phyloP scores from a whole-genome alignment of 1,140 invertebrate genomes.

The Akabosia matsudoensis region DNA sequence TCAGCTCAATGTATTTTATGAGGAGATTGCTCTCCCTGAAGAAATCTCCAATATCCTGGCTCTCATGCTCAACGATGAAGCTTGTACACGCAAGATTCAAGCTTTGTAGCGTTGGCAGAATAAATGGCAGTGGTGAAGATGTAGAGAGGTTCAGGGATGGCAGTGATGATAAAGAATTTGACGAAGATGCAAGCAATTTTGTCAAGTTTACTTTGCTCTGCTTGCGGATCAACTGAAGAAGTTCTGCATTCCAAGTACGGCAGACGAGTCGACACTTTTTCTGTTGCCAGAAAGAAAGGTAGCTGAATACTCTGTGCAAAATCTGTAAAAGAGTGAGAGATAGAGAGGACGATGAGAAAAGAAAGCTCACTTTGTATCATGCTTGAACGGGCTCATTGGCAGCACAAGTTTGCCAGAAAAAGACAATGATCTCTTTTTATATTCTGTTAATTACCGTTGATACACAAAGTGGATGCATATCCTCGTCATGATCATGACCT shows the following conservation, averaged over 20 bases:
- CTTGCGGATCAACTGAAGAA: constrained; percentile 12
- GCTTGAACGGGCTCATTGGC: not conserved
- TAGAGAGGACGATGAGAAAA: not conserved
- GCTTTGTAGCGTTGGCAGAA: constrained; percentile 16
- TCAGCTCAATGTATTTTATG: constrained; percentile 30
- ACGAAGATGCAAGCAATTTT: not conserved
- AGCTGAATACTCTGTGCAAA: constrained; percentile 32
- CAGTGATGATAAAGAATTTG: constrained; percentile 12
- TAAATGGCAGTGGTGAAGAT: constrained; percentile 5
- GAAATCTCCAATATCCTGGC: not conserved
- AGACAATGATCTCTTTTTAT: not conserved
- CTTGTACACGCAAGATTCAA: constrained; percentile 29
- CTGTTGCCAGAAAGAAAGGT: constrained; percentile 35
- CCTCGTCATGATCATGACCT: not conserved
- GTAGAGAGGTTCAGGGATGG: not conserved
- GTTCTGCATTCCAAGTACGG: constrained; percentile 26
- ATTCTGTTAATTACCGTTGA: constrained; percentile 21
- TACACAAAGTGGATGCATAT: constrained; percentile 26
- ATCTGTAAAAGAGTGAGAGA: constrained; percentile 18
- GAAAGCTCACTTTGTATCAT: not conserved
- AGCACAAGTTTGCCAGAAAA: not conserved
- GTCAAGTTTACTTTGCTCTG: constrained; percentile 31
- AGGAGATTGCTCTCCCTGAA: not conserved
- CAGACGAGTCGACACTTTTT: constrained; percentile 37
- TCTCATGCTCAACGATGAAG: constrained; percentile 27